phyloP scores from a whole-genome alignment of 1,140 invertebrate genomes.

The Ridgeia piscesae region DNA sequence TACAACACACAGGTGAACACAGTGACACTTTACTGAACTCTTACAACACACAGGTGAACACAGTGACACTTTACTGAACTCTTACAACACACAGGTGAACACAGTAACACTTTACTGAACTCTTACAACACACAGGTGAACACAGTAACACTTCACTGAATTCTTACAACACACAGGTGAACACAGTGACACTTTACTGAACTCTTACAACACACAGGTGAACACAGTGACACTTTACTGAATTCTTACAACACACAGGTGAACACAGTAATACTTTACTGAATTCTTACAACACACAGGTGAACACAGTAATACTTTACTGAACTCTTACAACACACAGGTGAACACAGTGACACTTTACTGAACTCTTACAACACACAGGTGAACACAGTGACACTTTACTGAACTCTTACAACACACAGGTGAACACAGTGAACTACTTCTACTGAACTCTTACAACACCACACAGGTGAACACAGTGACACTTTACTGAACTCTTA shows the following conservation, averaged over 20 bases:
- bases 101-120: not conserved
- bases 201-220: not conserved
- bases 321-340: not conserved
- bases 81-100: not conserved
- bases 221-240: not conserved
- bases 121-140: not conserved
- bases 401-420: not conserved
- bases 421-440: not conserved
- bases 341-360: not conserved
- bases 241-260: not conserved
- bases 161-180: conserved; percentile 1
- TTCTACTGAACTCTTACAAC: not conserved
- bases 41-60: not conserved
- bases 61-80: not conserved
- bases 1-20: not conserved
- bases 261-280: not conserved
- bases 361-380: not conserved
- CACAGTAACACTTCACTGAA: not conserved
- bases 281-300: too few relatives aligned
- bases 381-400: not conserved
- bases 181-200: not conserved
- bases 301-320: not conserved
- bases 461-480: not conserved
- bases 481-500: not conserved
- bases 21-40: not conserved